Evolutionary conservation across 2,797 vertebrate species (phyloP).

Genomic region (Schizopygopsis malacanthus): DNA sequence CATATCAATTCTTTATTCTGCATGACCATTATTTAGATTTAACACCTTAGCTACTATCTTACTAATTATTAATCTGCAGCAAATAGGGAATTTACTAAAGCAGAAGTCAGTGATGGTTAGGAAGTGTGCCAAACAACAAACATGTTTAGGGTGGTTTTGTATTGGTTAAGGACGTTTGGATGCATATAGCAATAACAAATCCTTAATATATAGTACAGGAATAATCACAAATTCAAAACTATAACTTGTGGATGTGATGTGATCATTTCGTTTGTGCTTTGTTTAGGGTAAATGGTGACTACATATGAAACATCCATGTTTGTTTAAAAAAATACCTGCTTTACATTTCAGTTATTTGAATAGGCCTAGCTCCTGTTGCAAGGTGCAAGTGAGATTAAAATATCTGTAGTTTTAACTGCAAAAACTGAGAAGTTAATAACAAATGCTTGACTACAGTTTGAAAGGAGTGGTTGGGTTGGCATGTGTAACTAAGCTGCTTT

Average conservation of each 20-base stretch:
- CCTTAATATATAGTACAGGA: not conserved
- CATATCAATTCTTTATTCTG: not conserved
- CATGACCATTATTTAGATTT: not conserved
- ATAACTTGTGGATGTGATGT: not conserved
- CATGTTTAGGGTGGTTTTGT: not conserved
- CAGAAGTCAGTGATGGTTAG: not conserved
- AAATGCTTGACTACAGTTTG: not conserved
- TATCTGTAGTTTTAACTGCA: not conserved
- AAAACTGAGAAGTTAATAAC: not conserved
- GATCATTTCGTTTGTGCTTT: not conserved
- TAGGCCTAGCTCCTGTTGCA: not conserved
- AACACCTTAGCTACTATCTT: not conserved
- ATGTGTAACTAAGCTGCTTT: conserved; percentile 11
- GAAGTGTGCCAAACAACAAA: too few relatives aligned
- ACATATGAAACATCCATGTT: not conserved
- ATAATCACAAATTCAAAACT: not conserved
- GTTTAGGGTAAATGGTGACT: not conserved
- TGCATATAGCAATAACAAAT: not conserved
- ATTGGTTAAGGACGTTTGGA: not conserved
- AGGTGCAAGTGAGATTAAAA: too few relatives aligned
- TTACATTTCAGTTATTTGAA: conserved; percentile 29
- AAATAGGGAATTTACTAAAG: not conserved
- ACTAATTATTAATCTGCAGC: not conserved
- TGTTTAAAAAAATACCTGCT: not conserved
- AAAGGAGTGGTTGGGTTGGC: conserved; percentile 2